A percentile compares a stretch with the other conserved stretches of the same genome.
Evolutionary conservation across 2,113 vertebrate genomes (phyloP).

Genomic region (Siniperca knerii): DNA sequence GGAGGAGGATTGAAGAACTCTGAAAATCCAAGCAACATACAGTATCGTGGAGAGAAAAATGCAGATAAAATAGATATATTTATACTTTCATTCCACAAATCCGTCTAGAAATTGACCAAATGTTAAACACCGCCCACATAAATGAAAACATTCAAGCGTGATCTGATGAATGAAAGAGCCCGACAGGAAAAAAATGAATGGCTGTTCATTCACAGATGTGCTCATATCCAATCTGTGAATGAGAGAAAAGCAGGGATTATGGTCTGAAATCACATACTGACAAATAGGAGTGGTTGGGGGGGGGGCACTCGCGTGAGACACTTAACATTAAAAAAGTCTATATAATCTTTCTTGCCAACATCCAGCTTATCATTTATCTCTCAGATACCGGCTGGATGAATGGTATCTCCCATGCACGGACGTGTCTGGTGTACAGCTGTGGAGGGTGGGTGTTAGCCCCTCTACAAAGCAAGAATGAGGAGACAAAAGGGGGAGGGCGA

Average conservation of each 20-base stretch:
- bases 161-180: constrained; percentile 46
- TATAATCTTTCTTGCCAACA: not conserved
- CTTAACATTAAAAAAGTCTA: not conserved
- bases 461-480: constrained; percentile 1
- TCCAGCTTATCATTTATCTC: not conserved
- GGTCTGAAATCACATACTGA: constrained; percentile 5
- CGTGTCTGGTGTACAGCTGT: constrained; percentile 9
- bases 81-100: not conserved
- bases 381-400: not conserved
- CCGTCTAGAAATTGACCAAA: not conserved
- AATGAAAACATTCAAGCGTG: constrained; percentile 27
- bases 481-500: constrained; percentile 29
- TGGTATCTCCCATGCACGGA: not conserved
- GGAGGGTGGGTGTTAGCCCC: not conserved
- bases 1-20: too few species aligned
- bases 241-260: constrained; percentile 20
- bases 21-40: not conserved
- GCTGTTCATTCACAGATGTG: constrained; percentile 55
- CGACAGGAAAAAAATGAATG: constrained; percentile 14
- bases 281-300: not conserved
- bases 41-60: not conserved
- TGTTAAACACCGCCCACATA: not conserved
- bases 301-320: not conserved
- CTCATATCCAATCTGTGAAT: constrained; percentile 52
- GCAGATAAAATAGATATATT: not conserved